Conservation (phyloP, 2,113 vertebrate genomes). For the Rostratula benghalensis region DNA sequence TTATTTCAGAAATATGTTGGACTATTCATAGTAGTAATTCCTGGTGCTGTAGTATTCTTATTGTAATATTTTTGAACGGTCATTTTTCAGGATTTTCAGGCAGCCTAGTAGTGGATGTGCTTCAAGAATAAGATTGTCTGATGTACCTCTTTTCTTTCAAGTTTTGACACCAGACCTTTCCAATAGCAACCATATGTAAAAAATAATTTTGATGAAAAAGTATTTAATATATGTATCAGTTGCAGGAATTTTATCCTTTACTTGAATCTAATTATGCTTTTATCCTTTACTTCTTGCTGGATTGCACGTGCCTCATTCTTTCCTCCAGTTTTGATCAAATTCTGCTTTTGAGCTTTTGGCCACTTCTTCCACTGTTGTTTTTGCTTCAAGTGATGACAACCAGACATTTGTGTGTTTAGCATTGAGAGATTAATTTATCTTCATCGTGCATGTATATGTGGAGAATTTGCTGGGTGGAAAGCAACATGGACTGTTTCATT, state of each 20-base stretch:
- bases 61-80: neutral
- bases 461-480: neutral
- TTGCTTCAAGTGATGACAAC: neutral
- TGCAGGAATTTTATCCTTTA: neutral
- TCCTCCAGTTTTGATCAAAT: neutral
- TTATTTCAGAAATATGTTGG: neutral
- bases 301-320: neutral
- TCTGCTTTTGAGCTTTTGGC: neutral
- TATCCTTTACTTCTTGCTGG: neutral
- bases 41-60: neutral
- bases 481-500: neutral
- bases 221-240: neutral
- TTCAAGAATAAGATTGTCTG: neutral
- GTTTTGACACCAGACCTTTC: neutral
- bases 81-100: neutral
- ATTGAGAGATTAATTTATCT: neutral
- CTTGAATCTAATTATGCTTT: neutral
- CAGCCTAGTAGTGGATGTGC: neutral
- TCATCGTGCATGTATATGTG: neutral
- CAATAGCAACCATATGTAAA: neutral
- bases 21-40: neutral
- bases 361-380: neutral
- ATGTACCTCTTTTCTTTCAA: neutral
- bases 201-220: neutral
- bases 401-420: neutral